These are phyloP conservation scores for Andrena camellia DNA, from an alignment of 2,888 invertebrate species.

Conservation along the genomic window DNA sequence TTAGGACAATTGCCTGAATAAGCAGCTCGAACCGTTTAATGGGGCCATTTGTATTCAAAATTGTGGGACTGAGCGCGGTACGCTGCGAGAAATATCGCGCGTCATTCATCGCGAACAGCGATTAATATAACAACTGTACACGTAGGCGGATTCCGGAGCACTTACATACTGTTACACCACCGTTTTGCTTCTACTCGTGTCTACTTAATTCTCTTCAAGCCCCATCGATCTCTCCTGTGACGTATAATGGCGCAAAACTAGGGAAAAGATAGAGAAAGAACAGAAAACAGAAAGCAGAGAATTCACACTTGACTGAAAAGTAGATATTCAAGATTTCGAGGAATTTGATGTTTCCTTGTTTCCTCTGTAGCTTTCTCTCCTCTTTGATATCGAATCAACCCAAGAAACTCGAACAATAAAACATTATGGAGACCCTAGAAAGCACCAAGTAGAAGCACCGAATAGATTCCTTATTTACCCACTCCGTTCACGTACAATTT, in stretches of 20 bases:
- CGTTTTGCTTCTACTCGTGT: conserved; percentile 9
- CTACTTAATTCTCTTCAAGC: conserved; percentile 1
- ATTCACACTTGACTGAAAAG: no score
- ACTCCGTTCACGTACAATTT: conserved; percentile 23
- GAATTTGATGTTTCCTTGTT: no score
- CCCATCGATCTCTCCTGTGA: neutral
- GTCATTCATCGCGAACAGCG: conserved; percentile 48
- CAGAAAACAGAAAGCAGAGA: neutral
- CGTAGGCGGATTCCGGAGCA: conserved; percentile 4
- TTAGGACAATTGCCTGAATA: conserved; percentile 65
- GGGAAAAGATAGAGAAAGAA: neutral
- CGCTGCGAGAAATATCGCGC: conserved; percentile 43
- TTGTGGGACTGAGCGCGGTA: conserved; percentile 32
- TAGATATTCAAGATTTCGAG: no score
- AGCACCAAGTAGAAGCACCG: neutral
- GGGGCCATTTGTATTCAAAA: conserved; percentile 55
- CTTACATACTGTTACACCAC: conserved; percentile 31
- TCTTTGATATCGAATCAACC: no score
- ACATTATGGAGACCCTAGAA: neutral
- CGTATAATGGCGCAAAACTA: neutral
- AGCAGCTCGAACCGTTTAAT: conserved; percentile 58
- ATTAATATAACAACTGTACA: conserved; percentile 42
- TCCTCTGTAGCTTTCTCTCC: no score
- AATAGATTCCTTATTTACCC: conserved; percentile 16
- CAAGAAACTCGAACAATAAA: neutral